Evolutionary conservation across 2,113 vertebrate species (phyloP).

Genomic region (Passerina amoena): DNA sequence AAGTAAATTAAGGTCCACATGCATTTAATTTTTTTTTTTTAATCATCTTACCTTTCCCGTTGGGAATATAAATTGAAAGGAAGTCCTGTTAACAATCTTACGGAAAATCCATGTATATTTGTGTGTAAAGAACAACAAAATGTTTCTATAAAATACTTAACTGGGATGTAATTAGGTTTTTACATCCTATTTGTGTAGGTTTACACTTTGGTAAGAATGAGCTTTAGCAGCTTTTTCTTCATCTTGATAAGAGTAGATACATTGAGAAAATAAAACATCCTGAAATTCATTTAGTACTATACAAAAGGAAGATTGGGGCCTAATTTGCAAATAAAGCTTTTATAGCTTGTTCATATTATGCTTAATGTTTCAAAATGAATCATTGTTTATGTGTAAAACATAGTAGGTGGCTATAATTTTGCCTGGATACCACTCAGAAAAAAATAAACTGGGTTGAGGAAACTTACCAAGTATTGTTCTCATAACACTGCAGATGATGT

Average conservation of each 20-base stretch:
- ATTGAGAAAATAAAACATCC: background rate
- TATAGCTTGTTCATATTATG: background rate
- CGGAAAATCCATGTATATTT: background rate
- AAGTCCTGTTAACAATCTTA: background rate
- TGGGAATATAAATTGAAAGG: background rate
- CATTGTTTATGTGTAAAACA: background rate
- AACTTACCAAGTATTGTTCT: slow-evolving; percentile 15
- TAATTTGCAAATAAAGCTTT: slow-evolving; percentile 31
- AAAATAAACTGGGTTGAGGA: background rate
- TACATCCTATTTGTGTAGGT: background rate
- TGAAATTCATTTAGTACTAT: background rate
- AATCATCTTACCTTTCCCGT: background rate
- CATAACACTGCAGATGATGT: background rate
- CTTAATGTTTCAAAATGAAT: slow-evolving; percentile 35
- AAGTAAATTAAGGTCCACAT: background rate
- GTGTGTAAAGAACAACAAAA: background rate
- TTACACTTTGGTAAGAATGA: background rate
- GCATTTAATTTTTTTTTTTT: background rate
- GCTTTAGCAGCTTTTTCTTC: background rate
- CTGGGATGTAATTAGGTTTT: background rate
- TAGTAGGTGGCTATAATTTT: slow-evolving; percentile 38
- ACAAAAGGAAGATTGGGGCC: background rate
- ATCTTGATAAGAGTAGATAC: background rate
- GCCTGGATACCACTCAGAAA: slow-evolving; percentile 2
- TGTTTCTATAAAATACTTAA: background rate